Evolutionary conservation across 2,797 vertebrate genomes (phyloP).

Genomic region (Sebastes taczanowskii): DNA sequence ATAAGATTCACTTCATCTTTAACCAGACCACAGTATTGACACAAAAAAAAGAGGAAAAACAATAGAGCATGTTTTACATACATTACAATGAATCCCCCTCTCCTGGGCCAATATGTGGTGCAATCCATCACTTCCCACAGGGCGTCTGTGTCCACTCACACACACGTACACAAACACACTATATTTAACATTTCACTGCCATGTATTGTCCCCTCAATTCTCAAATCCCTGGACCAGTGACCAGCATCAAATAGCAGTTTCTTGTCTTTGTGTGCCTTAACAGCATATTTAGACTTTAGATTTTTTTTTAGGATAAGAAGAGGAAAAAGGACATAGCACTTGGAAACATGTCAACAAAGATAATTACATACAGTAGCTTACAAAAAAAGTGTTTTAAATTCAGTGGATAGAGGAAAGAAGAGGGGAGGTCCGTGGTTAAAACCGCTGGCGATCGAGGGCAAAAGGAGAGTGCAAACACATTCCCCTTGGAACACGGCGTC

Average conservation of each 20-base stretch:
- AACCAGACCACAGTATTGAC: background rate
- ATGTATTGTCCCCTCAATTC: background rate
- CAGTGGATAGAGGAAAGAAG: background rate
- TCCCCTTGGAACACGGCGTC: slow-evolving; percentile 15
- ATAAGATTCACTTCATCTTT: slow-evolving; percentile 20
- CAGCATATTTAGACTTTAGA: background rate
- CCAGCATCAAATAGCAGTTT: background rate
- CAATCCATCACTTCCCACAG: slow-evolving; percentile 55
- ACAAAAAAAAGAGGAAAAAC: slow-evolving; percentile 10
- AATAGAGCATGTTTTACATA: slow-evolving; percentile 22
- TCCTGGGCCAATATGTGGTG: slow-evolving; percentile 53
- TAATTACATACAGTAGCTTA: slow-evolving; percentile 18
- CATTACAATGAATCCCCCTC: slow-evolving; percentile 39
- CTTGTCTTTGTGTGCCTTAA: background rate
- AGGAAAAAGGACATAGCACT: slow-evolving; percentile 17
- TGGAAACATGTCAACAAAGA: background rate
- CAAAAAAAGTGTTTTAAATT: slow-evolving; percentile 13
- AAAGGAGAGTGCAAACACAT: slow-evolving; percentile 9
- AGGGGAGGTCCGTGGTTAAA: background rate
- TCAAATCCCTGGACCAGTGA: slow-evolving; percentile 2
- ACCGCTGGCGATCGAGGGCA: background rate
- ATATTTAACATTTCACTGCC: slow-evolving; percentile 36
- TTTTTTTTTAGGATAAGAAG: background rate
- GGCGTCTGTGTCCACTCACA: slow-evolving; percentile 47
- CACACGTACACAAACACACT: slow-evolving; percentile 28